A percentile compares a stretch with the other conserved stretches of the same genome.
These are phyloP conservation scores for Bimastos eiseni DNA, from an alignment of 2,888 invertebrate genomes.

Conservation along the genomic window DNA sequence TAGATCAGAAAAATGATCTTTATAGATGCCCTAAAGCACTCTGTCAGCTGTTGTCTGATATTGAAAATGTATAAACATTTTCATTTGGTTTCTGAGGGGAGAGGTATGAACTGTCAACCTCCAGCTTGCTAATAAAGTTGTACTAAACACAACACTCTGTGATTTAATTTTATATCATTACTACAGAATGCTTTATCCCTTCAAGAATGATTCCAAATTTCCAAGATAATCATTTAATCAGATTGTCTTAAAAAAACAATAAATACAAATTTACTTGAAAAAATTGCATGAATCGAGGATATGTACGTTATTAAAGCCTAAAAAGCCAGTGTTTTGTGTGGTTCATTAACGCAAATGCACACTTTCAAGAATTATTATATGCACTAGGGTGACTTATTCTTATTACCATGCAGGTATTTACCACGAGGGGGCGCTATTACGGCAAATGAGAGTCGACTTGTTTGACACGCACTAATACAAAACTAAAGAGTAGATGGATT, in stretches of 20 bases:
- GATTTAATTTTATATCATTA: too few relatives aligned
- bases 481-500: constrained; percentile 6
- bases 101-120: too few relatives aligned
- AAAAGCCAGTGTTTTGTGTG: neutral
- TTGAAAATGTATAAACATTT: too few relatives aligned
- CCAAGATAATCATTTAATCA: neutral
- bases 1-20: too few relatives aligned
- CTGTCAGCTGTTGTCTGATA: too few relatives aligned
- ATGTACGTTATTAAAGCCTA: neutral
- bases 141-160: too few relatives aligned
- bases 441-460: neutral
- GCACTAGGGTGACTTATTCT: neutral
- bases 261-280: neutral
- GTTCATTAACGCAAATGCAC: neutral
- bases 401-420: neutral
- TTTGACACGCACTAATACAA: constrained; percentile 13
- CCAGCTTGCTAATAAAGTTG: too few relatives aligned
- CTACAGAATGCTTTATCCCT: too few relatives aligned
- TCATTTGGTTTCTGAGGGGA: too few relatives aligned
- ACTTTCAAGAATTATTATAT: neutral
- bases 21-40: too few relatives aligned
- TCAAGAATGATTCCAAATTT: too few relatives aligned
- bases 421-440: neutral
- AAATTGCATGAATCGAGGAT: neutral
- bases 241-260: neutral